These are phyloP conservation scores for Lamellibrachia columna DNA, from an alignment of 2,888 invertebrate species.

Conservation along the genomic window DNA sequence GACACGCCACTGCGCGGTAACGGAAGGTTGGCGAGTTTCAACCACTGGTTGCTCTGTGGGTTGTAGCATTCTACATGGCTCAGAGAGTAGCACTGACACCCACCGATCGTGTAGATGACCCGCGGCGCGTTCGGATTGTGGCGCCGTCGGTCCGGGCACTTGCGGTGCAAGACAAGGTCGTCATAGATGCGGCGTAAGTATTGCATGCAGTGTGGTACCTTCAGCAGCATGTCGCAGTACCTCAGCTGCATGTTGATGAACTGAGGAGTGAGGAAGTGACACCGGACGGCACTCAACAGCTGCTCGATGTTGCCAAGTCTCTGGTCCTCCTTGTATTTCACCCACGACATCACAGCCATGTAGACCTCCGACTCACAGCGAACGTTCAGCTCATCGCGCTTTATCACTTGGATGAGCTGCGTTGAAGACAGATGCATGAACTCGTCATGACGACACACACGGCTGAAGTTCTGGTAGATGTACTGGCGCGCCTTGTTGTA, in stretches of 20 bases:
- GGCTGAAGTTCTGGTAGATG: conserved; percentile 62
- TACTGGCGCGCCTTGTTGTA: conserved; percentile 68
- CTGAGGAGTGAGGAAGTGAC: conserved; percentile 89
- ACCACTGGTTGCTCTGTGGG: conserved; percentile 84
- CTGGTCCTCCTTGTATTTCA: conserved; percentile 78
- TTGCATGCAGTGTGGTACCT: conserved; percentile 87
- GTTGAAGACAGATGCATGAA: conserved; percentile 84
- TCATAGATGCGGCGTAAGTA: conserved; percentile 88
- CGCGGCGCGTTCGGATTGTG: conserved; percentile 80
- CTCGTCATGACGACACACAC: conserved; percentile 89
- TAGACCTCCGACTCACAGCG: conserved; percentile 86
- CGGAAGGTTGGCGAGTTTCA: conserved; percentile 81
- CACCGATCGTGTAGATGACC: conserved; percentile 91
- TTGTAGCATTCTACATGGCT: conserved; percentile 90
- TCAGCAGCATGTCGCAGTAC: conserved; percentile 86
- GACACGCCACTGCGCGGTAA: conserved; percentile 82
- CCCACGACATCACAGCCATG: conserved; percentile 88
- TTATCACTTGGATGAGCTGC: conserved; percentile 82
- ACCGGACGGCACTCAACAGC: conserved; percentile 87
- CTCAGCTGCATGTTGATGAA: conserved; percentile 88
- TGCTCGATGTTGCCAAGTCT: conserved; percentile 87
- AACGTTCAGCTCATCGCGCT: conserved; percentile 90
- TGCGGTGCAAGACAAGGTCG: conserved; percentile 89
- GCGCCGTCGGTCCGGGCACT: conserved; percentile 78
- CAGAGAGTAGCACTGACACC: conserved; percentile 85